A percentile compares a stretch with the other conserved stretches of the same genome.
phyloP scores from a whole-genome alignment of 2,797 vertebrate genomes.

The Malacoctenus gilli region DNA sequence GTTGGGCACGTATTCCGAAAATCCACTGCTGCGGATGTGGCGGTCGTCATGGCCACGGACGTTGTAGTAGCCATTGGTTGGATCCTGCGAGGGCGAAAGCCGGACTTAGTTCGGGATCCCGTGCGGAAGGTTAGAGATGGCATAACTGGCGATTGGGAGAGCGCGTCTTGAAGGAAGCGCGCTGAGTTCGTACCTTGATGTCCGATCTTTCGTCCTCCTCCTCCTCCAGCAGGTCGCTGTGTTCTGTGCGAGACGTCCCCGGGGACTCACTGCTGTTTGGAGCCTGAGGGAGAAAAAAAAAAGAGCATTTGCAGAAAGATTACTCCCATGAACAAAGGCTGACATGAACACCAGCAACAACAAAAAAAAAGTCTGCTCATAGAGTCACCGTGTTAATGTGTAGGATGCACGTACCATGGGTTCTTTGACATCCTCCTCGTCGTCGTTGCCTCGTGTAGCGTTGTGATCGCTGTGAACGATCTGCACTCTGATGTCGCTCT shows the following conservation, averaged over 20 bases:
- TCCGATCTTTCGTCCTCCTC: conserved; percentile 87
- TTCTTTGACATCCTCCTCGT: conserved; percentile 85
- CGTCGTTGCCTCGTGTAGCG: conserved; percentile 84
- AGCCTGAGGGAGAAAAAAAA: conserved; percentile 80
- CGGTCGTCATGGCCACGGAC: conserved; percentile 89
- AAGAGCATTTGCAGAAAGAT: conserved; percentile 58
- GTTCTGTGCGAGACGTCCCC: conserved; percentile 86
- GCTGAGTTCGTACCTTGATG: conserved; percentile 81
- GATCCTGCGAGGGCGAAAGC: conserved; percentile 78
- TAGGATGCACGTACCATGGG: conserved; percentile 73
- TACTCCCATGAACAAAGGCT: conserved; percentile 53
- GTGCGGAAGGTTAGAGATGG: conserved; percentile 5
- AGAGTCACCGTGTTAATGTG: conserved; percentile 21
- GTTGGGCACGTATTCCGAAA: conserved; percentile 86
- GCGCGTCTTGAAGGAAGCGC: conserved; percentile 16
- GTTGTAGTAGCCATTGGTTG: conserved; percentile 94
- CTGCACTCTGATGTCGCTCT: conserved; percentile 88
- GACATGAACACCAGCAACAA: conserved; percentile 41
- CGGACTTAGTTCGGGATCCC: conserved; percentile 4
- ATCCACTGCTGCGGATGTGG: conserved; percentile 79
- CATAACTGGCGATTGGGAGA: conserved; percentile 9
- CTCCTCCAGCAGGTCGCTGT: conserved; percentile 88
- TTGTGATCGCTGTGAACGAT: conserved; percentile 88
- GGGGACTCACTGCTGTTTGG: conserved; percentile 89
- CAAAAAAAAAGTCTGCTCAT: conserved; percentile 31